phyloP scores from a whole-genome alignment of 2,797 vertebrate genomes.

The Streptopelia turtur region DNA sequence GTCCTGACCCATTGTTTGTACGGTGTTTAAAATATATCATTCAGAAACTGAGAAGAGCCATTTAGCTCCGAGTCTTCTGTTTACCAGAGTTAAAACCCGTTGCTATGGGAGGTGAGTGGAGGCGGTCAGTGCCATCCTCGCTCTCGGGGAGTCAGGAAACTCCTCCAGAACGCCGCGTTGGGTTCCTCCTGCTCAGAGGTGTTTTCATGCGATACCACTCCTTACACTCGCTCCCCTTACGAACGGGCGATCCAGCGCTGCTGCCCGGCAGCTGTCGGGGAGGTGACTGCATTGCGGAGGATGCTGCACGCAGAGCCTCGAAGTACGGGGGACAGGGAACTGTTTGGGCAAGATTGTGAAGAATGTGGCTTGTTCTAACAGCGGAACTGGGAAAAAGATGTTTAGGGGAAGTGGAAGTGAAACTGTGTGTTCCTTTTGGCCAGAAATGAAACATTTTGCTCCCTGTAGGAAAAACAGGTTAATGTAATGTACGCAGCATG shows the following conservation, averaged over 20 bases:
- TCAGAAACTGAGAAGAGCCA: neutral
- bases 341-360: neutral
- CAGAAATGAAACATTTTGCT: neutral
- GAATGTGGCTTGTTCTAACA: neutral
- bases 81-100: neutral
- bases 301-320: no score
- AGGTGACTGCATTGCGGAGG: neutral
- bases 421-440: neutral
- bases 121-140: neutral
- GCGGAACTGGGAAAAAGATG: neutral
- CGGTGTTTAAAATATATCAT: neutral
- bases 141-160: neutral
- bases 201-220: neutral
- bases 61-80: neutral
- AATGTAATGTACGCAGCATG: neutral
- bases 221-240: neutral
- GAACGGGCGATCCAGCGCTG: neutral
- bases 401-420: neutral
- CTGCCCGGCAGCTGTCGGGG: neutral
- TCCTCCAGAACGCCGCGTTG: neutral
- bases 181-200: neutral
- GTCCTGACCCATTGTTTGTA: neutral
- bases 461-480: neutral
- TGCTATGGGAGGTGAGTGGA: fast-evolving
- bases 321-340: neutral